Base-by-base conservation (phyloP, 2,888 invertebrate genomes). In the Scaptomyza cyrtandrae region DNA sequence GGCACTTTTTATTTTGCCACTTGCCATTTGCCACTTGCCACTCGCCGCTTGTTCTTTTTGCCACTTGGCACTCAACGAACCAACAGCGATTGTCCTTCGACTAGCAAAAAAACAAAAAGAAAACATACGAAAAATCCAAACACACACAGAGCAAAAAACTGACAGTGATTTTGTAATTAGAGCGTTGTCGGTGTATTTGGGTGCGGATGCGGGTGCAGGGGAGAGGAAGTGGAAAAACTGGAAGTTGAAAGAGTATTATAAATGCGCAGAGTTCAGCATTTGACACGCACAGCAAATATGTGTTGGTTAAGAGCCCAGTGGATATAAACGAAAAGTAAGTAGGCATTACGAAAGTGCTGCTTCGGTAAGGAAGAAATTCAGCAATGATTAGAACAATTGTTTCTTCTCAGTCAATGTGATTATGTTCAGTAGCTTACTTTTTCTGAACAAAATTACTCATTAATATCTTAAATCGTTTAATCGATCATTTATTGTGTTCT, bases 261-360 rank as follows among this genome's bases (percentile, higher is more conserved):
- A 71, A 71, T 74, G 76, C 70, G 69, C 45, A 53, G 63, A 70
- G 72, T 68, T 85, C 73, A 72, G 73, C 67, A 71, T 85, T 81
- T 81, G 80, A 85, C 80, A 81, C 80, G 86, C 82, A 81, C 80
- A 49, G 79, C 65, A 78, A 85, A 81, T 81, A 81, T 60, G 45
- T 50, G 10, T 45, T 29, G 35, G 24, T 7, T 10, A 16, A n/a
- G 10, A 24, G 7, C 31, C 14, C 44, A 31, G 65, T 29, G 39
- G 31, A 19, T 27, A 52, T 2, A 24, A 24, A 24, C 24, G 24
- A 24, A 24, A 24, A 24, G 24, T 24, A 2, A 24, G 24, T 24
- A 24, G 13, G 29, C 39, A 46, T 41, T 33, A 24, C 0, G 43
- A n/a, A 27, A 6, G 29, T 6, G 35, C 49, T 14, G 7, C 29